phyloP scores from a whole-genome alignment of 2,797 vertebrate species.

The Melopsittacus undulatus region DNA sequence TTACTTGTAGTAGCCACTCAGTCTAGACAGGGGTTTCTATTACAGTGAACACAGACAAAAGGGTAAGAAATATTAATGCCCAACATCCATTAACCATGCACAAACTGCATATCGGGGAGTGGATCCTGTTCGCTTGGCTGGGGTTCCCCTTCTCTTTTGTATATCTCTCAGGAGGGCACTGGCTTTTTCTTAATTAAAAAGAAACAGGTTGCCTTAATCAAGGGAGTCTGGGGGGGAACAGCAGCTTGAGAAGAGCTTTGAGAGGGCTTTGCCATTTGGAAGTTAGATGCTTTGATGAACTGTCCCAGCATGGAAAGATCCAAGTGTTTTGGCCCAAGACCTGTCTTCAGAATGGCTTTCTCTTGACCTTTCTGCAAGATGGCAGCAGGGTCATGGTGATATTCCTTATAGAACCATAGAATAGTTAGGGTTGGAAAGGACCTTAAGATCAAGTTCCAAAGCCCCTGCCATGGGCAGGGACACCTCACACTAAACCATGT shows the following conservation, averaged over 20 bases:
- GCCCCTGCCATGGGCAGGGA: no score
- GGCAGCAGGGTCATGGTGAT: neutral
- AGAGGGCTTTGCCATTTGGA: neutral
- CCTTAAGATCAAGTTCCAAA: no score
- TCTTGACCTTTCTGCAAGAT: neutral
- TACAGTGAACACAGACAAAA: conserved; percentile 90
- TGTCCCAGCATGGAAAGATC: neutral
- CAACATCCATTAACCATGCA: conserved; percentile 64
- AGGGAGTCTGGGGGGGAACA: neutral
- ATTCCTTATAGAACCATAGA: neutral
- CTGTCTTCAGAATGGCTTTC: neutral
- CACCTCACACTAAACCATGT: no score
- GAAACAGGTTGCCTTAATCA: conserved; percentile 11
- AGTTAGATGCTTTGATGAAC: neutral
- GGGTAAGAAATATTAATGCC: conserved; percentile 78
- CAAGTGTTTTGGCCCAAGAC: neutral
- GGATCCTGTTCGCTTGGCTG: conserved; percentile 50
- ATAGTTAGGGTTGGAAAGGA: no score
- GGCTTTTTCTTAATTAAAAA: conserved; percentile 21
- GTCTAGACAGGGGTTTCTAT: conserved; percentile 96
- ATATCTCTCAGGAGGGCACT: conserved; percentile 15
- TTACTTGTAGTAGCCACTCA: conserved; percentile 92
- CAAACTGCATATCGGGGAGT: conserved; percentile 44
- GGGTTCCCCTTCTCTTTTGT: neutral
- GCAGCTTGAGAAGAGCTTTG: neutral